Evolutionary conservation across 2,888 invertebrate species (phyloP), one percentile per base, ranked within the genome.

Genomic region (Operophtera brumata): DNA sequence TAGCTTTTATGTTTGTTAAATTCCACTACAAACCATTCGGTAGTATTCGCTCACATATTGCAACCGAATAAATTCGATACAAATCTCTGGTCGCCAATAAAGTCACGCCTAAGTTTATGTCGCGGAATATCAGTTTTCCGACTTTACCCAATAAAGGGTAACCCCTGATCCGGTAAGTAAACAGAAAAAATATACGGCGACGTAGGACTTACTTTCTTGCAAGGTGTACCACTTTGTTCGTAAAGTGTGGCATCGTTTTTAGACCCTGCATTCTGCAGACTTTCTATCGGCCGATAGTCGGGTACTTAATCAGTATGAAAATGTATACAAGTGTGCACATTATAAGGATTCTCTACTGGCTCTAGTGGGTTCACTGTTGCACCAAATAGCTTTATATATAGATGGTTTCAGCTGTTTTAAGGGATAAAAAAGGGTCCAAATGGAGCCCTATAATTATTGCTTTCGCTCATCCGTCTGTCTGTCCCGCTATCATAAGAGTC

Each of bases 121-220:
- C 77, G 75, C 75, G 78, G 80, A 82, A 82, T 85, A 86, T 87
- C 86, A 85, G 84, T 86, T 87, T 81, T 75, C 83, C 82, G 84
- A 85, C 81, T 86, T 86, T 83, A 80, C 80, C 83, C 85, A 86
- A 85, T 87, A 88, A 87, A 86, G 88, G 88, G 86, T 87, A 86
- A 82, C 81, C 85, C 84, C 72, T 84, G 87, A 89, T 87, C 86
- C 89, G 78, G 81, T 84, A 84, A 86, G 87, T 90, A 90, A 90
- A 90, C 85, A 89, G 84, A 89, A 83, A 88, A 87, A 86, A 81
- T 37, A 48, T 37, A 57, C 57, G 36, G 57, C 45, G 9, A 6
- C 26, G 0, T 5, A n/a, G 48, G 11, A 57, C 52, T 57, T 57
- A 57, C 57, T 57, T 57, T 49, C 39, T 34, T 9, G 13, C 1